phyloP scores from a whole-genome alignment of 2,888 invertebrate species.

The Ophioninae sp. region DNA sequence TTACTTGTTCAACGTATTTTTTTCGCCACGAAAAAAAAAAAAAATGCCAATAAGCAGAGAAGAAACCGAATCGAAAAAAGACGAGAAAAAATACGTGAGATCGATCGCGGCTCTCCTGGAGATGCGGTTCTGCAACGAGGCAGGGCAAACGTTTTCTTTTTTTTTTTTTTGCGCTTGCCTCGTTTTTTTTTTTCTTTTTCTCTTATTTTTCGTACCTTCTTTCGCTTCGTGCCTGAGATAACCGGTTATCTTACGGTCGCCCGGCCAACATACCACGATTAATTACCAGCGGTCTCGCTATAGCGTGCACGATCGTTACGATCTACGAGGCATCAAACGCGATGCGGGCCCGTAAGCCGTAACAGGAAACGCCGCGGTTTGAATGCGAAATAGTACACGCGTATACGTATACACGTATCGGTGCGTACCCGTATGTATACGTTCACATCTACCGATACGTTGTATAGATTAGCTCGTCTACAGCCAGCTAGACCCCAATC shows the following conservation, averaged over 20 bases:
- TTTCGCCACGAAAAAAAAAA: background rate
- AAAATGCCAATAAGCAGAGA: background rate
- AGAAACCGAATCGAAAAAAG: background rate
- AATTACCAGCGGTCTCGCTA: slow-evolving; percentile 54
- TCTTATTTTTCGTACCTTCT: slow-evolving; percentile 6
- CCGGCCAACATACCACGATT: slow-evolving; percentile 58
- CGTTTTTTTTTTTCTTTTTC: background rate
- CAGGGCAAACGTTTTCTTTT: slow-evolving; percentile 23
- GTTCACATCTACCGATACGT: slow-evolving; percentile 20
- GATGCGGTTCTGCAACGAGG: background rate
- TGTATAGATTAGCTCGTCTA: slow-evolving; percentile 28
- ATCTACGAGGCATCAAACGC: slow-evolving; percentile 60
- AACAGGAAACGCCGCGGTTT: slow-evolving; percentile 65
- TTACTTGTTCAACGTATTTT: background rate
- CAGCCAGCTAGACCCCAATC: slow-evolving; percentile 33
- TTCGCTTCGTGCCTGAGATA: slow-evolving; percentile 44
- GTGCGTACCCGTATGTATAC: background rate
- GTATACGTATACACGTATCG: background rate
- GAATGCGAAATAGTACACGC: slow-evolving; percentile 61
- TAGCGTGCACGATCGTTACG: slow-evolving; percentile 57
- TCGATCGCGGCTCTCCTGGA: slow-evolving; percentile 6
- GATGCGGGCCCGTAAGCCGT: slow-evolving; percentile 59
- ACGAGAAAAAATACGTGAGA: background rate
- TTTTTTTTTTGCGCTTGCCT: slow-evolving; percentile 9
- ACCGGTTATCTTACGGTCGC: slow-evolving; percentile 63